These are phyloP conservation scores for Bufo bufo DNA, from an alignment of 2,113 vertebrate genomes.

Conservation along the genomic window DNA sequence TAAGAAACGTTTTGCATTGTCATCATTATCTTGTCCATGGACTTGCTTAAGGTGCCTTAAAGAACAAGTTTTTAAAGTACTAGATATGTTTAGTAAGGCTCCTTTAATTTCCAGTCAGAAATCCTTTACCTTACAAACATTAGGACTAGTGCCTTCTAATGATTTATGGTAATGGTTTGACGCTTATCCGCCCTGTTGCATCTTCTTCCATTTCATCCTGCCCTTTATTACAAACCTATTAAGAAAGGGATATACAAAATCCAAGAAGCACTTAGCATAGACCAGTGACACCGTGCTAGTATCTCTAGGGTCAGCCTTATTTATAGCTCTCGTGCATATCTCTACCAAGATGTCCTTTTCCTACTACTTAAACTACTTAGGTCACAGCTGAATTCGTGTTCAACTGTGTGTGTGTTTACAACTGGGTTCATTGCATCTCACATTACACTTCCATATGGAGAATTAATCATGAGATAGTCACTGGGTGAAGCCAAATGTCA, in stretches of 20 bases:
- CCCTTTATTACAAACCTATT: slow-evolving; percentile 48
- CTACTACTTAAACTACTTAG: slow-evolving; percentile 53
- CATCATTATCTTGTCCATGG: not conserved
- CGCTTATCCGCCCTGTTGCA: not conserved
- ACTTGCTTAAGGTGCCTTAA: not conserved
- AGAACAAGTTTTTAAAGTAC: not conserved
- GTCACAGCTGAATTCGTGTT: slow-evolving; percentile 52
- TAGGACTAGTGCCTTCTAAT: slow-evolving; percentile 45
- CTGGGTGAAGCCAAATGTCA: slow-evolving; percentile 54
- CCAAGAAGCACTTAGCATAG: slow-evolving; percentile 49
- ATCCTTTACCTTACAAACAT: not conserved
- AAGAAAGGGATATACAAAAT: slow-evolving; percentile 50
- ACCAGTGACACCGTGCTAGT: slow-evolving; percentile 40
- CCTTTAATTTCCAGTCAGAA: slow-evolving; percentile 1
- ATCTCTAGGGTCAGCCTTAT: slow-evolving; percentile 41
- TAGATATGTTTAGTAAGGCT: not conserved
- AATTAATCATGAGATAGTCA: slow-evolving; percentile 39
- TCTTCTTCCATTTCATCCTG: slow-evolving; percentile 29
- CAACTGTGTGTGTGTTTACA: slow-evolving; percentile 56
- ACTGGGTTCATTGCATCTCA: slow-evolving; percentile 53
- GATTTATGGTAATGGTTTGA: slow-evolving; percentile 53
- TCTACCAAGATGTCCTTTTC: slow-evolving; percentile 45
- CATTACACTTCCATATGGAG: not conserved
- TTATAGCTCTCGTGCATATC: slow-evolving; percentile 50
- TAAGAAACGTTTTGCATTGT: not conserved